Base-by-base conservation (phyloP, 2,888 invertebrate genomes). In the Ctenicera cuprea region DNA sequence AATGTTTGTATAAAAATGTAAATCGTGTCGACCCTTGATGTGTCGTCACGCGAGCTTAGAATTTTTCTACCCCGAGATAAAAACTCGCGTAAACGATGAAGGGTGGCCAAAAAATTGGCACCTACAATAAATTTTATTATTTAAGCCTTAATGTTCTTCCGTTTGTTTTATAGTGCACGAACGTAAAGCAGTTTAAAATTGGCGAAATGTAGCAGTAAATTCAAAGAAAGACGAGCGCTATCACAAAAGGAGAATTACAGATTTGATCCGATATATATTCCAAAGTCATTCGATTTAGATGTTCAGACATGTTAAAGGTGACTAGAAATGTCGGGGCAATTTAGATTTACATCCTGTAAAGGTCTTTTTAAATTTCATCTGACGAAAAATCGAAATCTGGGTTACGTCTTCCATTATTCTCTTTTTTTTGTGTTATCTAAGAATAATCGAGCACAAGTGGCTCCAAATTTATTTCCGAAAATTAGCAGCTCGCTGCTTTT, bases 381-480 rank as follows among this genome's bases (percentile, higher is more conserved):
- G 37, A 5, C 37, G 37, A 30, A 57, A 57, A 57, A 57, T 57
- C 33, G 57, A 57, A 26, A 57, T 16, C 57, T 50, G 20, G 57
- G 33, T 33, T 22, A 22, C 18, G 12, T 30, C 22, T 26, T 30
- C 52, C 52, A 52, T 52, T 52, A 52, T 52, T 52, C 52, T 14
- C 12, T 52, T 45, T 45, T 33, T 33, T 33, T 4, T 33, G 33
- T 33, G 8, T 18, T 11, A 11, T 45, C 16, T 45, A 7, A 20
- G 26, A 52, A 52, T 52, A n/a, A 30, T 22, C 52, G 52, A 30
- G 14, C n/a, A 9, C 26, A 52, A 52, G 30, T 37, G 57, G 57
- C 37, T 57, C 52, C 30, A 30, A 18, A 52, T 30, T 52, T 52
- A 52, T 52, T 22, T 30, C 52, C 33, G 18, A 22, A 52, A 52